phyloP scores from a whole-genome alignment of 2,113 vertebrate genomes.

The Sitta europaea region DNA sequence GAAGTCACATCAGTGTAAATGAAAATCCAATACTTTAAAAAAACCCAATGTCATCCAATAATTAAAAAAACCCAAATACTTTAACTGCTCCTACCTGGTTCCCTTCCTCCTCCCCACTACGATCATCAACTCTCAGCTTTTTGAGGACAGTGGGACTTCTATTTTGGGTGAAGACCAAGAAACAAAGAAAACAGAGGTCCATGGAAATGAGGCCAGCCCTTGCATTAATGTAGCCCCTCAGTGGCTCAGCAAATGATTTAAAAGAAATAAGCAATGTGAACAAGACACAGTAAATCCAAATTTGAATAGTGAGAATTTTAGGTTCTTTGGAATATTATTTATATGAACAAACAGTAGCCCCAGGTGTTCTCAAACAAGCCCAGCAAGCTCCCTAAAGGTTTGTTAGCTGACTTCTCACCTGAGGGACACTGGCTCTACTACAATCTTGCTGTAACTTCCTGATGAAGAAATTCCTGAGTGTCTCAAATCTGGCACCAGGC shows the following conservation, averaged over 20 bases:
- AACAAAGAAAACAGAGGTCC: neutral
- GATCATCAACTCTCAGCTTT: neutral
- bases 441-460: neutral
- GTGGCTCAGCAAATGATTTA: neutral
- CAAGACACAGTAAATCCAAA: neutral
- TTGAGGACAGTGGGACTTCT: neutral
- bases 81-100: neutral
- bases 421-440: neutral
- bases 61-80: too few relatives aligned
- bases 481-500: neutral
- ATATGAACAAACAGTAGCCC: neutral
- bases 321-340: neutral
- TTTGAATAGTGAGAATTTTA: neutral
- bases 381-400: neutral
- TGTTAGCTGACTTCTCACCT: neutral
- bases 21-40: neutral
- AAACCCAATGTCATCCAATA: too few relatives aligned
- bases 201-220: neutral
- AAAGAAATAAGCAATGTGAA: slow-evolving; percentile 22
- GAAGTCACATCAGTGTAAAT: neutral
- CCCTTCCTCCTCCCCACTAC: neutral
- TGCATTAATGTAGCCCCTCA: neutral
- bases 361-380: neutral
- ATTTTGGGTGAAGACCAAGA: neutral
- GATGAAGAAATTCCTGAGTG: neutral